phyloP scores from a whole-genome alignment of 2,888 invertebrate genomes.

The Abrostola triplasia region DNA sequence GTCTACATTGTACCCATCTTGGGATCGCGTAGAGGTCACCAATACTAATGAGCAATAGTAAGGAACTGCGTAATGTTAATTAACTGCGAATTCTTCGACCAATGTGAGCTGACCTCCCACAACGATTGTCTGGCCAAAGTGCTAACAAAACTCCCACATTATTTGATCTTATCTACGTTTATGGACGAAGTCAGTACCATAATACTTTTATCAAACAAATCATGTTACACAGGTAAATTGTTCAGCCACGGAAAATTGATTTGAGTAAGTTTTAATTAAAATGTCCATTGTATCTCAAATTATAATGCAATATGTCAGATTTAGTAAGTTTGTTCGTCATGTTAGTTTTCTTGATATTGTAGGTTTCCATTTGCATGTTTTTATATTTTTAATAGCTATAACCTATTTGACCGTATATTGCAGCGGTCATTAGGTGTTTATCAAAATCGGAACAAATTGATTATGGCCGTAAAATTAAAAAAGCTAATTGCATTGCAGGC shows the following conservation, averaged over 20 bases:
- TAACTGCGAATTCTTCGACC: neutral
- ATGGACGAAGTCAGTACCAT: neutral
- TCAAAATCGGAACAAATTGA: too few species aligned
- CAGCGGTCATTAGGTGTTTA: too few species aligned
- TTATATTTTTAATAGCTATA: too few species aligned
- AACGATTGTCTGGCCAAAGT: neutral
- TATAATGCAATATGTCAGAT: neutral
- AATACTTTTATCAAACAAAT: conserved; percentile 19
- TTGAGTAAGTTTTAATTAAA: conserved; percentile 33
- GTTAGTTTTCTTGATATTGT: too few species aligned
- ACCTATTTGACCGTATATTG: too few species aligned
- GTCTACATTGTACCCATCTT: neutral
- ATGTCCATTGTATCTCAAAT: conserved; percentile 1
- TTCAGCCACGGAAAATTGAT: conserved; percentile 22
- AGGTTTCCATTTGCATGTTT: too few species aligned
- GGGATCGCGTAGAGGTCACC: neutral
- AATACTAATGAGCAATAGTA: conserved; percentile 2
- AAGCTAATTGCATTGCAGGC: too few species aligned
- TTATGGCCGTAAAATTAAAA: too few species aligned
- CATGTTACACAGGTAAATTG: conserved; percentile 10
- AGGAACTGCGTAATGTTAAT: conserved; percentile 1
- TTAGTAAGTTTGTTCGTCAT: neutral
- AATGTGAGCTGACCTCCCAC: neutral
- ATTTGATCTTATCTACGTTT: neutral
- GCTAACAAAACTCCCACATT: conserved; percentile 3